Conservation (phyloP, 2,888 invertebrate genomes). For the Eilema sororculum region DNA sequence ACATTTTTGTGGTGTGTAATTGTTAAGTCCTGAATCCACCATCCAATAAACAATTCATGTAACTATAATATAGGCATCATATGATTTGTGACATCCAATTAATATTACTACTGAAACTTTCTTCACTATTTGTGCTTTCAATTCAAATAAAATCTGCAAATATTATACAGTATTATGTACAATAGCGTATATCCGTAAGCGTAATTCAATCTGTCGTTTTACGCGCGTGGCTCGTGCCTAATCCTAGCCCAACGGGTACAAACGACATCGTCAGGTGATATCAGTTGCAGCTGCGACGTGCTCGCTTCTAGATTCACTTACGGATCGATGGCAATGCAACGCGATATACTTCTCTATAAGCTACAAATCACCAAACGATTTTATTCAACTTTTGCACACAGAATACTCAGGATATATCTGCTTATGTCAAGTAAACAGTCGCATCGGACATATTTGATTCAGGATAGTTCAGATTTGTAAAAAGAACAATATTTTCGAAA, state of each 20-base stretch:
- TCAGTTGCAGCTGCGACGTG: conserved; percentile 75
- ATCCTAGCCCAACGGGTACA: conserved; percentile 73
- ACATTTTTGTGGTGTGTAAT: no score
- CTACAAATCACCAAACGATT: conserved; percentile 65
- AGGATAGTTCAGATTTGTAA: conserved; percentile 26
- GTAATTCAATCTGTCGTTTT: conserved; percentile 68
- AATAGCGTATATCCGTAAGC: conserved; percentile 59
- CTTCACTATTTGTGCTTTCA: not conserved
- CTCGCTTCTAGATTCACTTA: conserved; percentile 73
- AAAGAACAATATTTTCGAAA: conserved; percentile 23
- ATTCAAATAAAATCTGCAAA: not conserved
- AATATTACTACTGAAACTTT: not conserved
- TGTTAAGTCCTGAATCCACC: not conserved
- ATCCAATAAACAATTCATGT: not conserved
- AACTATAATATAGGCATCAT: not conserved
- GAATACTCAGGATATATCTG: conserved; percentile 50
- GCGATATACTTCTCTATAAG: conserved; percentile 59
- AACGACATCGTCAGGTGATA: conserved; percentile 80
- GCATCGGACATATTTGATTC: conserved; percentile 29
- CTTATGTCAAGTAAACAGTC: conserved; percentile 37
- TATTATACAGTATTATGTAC: conserved; percentile 28
- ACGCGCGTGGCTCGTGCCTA: conserved; percentile 62
- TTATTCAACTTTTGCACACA: conserved; percentile 50
- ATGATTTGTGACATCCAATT: not conserved
- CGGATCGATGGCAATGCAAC: conserved; percentile 77